Evolutionary conservation across 1,140 invertebrate genomes (phyloP), one percentile per base, ranked within the genome.

Genomic region (Coelopa frigida): DNA sequence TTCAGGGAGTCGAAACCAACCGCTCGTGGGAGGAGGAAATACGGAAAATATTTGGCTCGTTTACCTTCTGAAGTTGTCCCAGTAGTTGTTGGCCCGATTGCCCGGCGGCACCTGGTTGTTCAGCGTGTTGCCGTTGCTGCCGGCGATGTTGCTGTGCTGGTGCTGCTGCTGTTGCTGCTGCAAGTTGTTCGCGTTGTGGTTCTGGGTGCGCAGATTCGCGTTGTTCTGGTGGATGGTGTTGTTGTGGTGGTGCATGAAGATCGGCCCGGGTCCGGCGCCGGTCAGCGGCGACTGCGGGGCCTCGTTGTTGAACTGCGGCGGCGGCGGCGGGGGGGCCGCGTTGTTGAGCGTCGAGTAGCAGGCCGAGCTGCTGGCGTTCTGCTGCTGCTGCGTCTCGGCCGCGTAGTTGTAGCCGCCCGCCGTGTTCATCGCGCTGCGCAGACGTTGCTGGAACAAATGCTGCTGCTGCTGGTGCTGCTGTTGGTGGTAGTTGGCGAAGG

Each of bases 21-120:
- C n/a, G n/a, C n/a, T n/a, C n/a, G n/a, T n/a, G n/a, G n/a, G n/a
- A n/a, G n/a, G n/a, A n/a, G n/a, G n/a, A n/a, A n/a, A n/a, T n/a
- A n/a, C n/a, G n/a, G n/a, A n/a, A n/a, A n/a, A 36, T 3, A 37
- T n/a, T n/a, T n/a, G n/a, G n/a, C n/a, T n/a, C n/a, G 48, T 55
- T 78, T 81, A 87, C 85, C 85, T 88, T 74, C 85, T 72, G 65
- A 92, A 91, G 74, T 91, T 91, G 59, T 92, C 89, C 87, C 86
- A 90, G 70, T 89, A 91, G 71, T 91, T 91, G 68, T 91, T 92
- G 33, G 87, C 86, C 49, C 87, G 73, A 67, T 86, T 89, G 18
- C 87, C 86, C 11, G 87, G 87, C 31, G 87, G 82, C 47, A 90
- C 87, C 75, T 90, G 86, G 70, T 89, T 89, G 68, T 89, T 89